Conservation (phyloP, 30 jellyfish, hydroid and myxozoan species). For the Cassiopea xamachana region DNA sequence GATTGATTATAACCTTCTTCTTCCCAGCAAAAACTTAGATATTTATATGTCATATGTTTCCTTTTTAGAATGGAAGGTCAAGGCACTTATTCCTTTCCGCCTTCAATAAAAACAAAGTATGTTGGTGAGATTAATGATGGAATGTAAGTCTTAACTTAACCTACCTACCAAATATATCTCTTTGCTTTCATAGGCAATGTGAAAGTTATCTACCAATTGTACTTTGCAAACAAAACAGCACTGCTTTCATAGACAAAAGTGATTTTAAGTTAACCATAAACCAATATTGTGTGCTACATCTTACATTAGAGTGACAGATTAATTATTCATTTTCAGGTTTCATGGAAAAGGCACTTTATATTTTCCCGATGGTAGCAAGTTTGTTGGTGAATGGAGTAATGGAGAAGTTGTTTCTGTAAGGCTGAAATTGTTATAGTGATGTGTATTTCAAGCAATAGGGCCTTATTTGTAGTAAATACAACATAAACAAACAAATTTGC, state of each 20-base stretch:
- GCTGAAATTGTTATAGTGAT: neutral
- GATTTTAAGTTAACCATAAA: too few species aligned
- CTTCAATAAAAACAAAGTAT: constrained; percentile 79
- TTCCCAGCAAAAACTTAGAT: neutral
- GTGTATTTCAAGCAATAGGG: too few species aligned
- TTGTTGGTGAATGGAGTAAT: constrained; percentile 79
- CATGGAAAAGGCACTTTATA: constrained; percentile 91
- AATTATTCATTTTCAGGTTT: constrained; percentile 48
- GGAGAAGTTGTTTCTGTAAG: constrained; percentile 76
- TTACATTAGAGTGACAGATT: too few species aligned
- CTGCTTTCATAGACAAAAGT: neutral
- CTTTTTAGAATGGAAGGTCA: constrained; percentile 84
- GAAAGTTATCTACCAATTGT: too few species aligned
- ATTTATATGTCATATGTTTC: neutral
- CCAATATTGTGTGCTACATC: too few species aligned
- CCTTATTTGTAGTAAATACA: too few species aligned
- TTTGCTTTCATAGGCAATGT: neutral
- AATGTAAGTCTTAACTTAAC: constrained; percentile 46
- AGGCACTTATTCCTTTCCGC: constrained; percentile 81
- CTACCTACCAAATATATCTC: neutral
- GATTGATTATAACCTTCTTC: too few species aligned
- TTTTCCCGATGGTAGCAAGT: constrained; percentile 86
- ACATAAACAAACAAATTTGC: too few species aligned
- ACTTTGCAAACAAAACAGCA: neutral
- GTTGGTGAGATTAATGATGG: constrained; percentile 96